phyloP scores from a whole-genome alignment of 1,140 invertebrate genomes.

The Drosophila nigrodunni region DNA sequence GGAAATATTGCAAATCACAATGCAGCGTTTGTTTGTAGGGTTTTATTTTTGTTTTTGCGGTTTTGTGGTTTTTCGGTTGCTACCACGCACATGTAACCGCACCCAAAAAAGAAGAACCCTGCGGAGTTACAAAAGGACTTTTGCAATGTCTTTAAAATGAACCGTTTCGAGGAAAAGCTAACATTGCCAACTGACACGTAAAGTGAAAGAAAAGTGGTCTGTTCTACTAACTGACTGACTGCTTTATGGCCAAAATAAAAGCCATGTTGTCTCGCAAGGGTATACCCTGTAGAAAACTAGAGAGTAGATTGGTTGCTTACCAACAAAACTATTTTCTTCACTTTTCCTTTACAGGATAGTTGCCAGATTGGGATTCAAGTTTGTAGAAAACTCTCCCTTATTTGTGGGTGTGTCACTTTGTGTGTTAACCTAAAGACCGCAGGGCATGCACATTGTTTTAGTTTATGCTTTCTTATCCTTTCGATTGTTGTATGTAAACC shows the following conservation, averaged over 20 bases:
- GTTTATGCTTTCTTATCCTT: constrained; percentile 22
- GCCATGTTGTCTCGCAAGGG: not conserved
- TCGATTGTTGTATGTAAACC: not conserved
- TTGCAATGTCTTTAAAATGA: constrained; percentile 34
- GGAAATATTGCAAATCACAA: constrained; percentile 33
- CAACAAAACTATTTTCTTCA: too few species aligned
- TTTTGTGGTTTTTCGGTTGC: constrained; percentile 25
- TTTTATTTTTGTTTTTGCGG: constrained; percentile 19
- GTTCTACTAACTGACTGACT: constrained; percentile 38
- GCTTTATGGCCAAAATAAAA: constrained; percentile 11
- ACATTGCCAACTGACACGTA: constrained; percentile 35
- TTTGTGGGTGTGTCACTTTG: constrained; percentile 13
- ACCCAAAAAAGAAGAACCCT: constrained; percentile 34
- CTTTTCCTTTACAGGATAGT: not conserved
- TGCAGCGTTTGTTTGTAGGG: constrained; percentile 29
- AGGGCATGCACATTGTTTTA: constrained; percentile 21
- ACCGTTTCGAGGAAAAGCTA: constrained; percentile 8
- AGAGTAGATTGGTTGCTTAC: not conserved
- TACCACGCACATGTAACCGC: constrained; percentile 42
- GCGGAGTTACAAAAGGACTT: not conserved
- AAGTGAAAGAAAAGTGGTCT: constrained; percentile 25
- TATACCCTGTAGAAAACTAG: not conserved
- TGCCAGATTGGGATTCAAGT: not conserved
- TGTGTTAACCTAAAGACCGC: constrained; percentile 3
- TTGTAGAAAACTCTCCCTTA: not conserved